Evolutionary conservation across 2,888 invertebrate genomes (phyloP), one percentile per base, ranked within the genome.

Genomic region (Ethmia dodecea): DNA sequence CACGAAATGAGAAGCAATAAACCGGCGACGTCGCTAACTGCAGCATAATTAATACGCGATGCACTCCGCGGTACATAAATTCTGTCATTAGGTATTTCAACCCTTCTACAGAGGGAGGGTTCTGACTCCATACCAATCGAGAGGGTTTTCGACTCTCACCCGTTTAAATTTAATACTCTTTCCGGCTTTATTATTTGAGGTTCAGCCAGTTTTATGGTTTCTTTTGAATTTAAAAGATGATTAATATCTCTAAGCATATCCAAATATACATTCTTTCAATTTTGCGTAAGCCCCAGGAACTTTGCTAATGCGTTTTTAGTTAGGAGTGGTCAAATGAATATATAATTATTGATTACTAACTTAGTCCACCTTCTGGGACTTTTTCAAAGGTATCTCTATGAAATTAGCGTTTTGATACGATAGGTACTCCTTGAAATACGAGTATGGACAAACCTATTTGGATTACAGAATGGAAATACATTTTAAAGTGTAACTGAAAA

Each of bases 21-120:
- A 47, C 34, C 30, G 12, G 11, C 12, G 13, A 16, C 15, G 22
- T 27, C 33, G 29, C 35, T 25, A 43, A 41, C 22, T 33, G 34
- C 33, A 38, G 31, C 32, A 32, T 35, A 35, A 39, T 39, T 25
- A 41, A 40, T 41, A 45, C 42, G 43, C 38, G 44, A 45, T 44
- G 45, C 45, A 27, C 24, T 36, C 33, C 39, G 37, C 33, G 12
- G 31, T 52, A 52, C 50, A 46, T 46, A 52, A 59, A 46, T 53
- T 51, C 43, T 37, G 45, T 43, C 49, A 52, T 58, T 51, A 55
- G 49, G 40, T 49, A 44, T 41, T 47, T 40, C 53, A 60, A 57
- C 62, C 60, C 56, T 26, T 52, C 47, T 48, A 35, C 26, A 14
- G 38, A 34, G 43, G 49, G 49, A 37, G 31, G 40, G 12, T n/a